Evolutionary conservation across 92 coral and sea anemone genomes (phyloP), one percentile per base, ranked within the genome.

Genomic region (Epizoanthus illoricatus): DNA sequence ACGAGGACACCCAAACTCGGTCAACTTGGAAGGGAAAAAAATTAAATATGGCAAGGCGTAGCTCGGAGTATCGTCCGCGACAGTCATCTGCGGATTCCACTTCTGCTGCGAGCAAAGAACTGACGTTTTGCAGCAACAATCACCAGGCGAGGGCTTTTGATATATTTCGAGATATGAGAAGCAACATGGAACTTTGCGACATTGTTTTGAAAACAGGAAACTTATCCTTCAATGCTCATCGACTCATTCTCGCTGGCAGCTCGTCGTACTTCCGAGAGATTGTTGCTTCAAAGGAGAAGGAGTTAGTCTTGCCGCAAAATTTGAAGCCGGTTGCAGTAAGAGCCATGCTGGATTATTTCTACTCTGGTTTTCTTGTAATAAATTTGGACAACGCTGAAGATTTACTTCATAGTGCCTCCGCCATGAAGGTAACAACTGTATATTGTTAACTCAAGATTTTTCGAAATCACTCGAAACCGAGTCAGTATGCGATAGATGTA

Each of bases 181-280:
- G 84, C 58, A 89, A 93, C 69, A 85, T 74, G 75, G 98, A 93
- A 65, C 79, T 91, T 16, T 95, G 98, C 49, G 98, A 95, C 66
- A 85, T 93, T 28, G 81, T 82, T 33, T 58, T 95, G 42, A 92
- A 85, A 85, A 92, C 83, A 7, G 90, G 89, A 16, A 94, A 93
- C 36, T 88, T 93, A 19, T 87, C 88, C 0, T 81, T 95, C 10
- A 65, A 91, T 2, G 98, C 98, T 11, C 98, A 95, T 63, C 81
- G 87, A 11, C 76, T 90, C 4, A 85, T 95, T 36, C 89, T 95
- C 11, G 94, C 98, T 10, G 98, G 89, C 2, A 87, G 89, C 41
- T 91, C 95, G 73, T 90, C 92, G 41, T 93, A 89, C 75, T 91
- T 95, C 60, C 88, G 94, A 65, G 84, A 88, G 15, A 74, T 66